These are phyloP conservation scores for Protaetia brevitarsis DNA, from an alignment of 1,140 invertebrate species.

Conservation along the genomic window DNA sequence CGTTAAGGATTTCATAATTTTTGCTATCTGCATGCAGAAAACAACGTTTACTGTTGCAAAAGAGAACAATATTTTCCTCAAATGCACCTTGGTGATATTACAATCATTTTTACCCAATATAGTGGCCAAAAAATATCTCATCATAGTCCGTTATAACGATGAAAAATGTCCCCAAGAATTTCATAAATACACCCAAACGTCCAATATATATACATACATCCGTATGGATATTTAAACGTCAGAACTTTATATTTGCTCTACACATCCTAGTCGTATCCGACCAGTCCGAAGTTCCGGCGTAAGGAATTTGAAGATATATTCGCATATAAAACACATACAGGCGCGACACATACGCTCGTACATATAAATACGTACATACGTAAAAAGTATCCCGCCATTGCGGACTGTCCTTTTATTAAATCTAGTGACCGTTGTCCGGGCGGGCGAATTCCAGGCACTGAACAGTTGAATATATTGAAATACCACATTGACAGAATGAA, in stretches of 20 bases:
- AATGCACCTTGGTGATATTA: no score
- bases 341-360: not conserved
- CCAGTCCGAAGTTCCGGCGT: not conserved
- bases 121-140: no score
- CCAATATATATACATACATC: not conserved
- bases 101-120: no score
- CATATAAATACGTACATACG: not conserved
- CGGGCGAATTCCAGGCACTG: conserved; percentile 6
- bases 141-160: no score
- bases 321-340: no score
- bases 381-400: not conserved
- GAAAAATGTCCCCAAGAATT: not conserved
- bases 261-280: no score
- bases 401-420: conserved; percentile 12
- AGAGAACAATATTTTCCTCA: no score
- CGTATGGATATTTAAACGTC: no score
- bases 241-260: no score
- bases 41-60: no score
- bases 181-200: not conserved
- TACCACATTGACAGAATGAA: conserved; percentile 18
- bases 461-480: conserved; percentile 17
- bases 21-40: no score
- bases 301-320: conserved; percentile 12
- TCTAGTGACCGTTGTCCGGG: conserved; percentile 16
- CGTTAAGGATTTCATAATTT: no score